Percentiles rank a stretch among this genome's conserved stretches.
These are phyloP conservation scores for Elaphurus davidianus DNA, from an alignment of 2,113 vertebrate genomes.

Conservation along the genomic window DNA sequence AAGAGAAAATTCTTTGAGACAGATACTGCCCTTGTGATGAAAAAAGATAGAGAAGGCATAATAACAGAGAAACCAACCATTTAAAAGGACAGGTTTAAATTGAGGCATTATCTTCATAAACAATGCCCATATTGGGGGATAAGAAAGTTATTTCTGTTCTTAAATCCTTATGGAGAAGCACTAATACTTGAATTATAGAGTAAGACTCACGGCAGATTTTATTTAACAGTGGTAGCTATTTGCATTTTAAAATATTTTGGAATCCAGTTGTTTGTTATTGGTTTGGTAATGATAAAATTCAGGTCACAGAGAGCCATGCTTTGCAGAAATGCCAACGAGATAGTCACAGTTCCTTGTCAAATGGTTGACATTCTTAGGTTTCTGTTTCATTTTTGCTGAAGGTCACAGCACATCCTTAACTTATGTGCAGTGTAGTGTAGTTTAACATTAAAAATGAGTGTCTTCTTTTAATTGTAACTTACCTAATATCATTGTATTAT, in stretches of 20 bases:
- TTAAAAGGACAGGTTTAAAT: slow-evolving; percentile 2
- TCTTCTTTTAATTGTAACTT: slow-evolving; percentile 51
- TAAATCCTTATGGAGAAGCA: background rate
- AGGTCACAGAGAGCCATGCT: background rate
- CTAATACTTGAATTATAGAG: background rate
- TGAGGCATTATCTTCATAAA: background rate
- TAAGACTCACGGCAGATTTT: background rate
- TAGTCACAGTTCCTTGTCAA: background rate
- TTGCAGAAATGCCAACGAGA: slow-evolving; percentile 2
- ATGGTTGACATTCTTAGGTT: background rate
- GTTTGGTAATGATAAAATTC: slow-evolving; percentile 14
- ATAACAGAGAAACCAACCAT: background rate
- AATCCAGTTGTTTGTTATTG: background rate
- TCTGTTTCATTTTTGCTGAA: background rate
- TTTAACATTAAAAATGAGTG: slow-evolving; percentile 4
- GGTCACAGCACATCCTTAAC: background rate
- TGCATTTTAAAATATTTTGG: slow-evolving; percentile 14
- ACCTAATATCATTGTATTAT: slow-evolving; percentile 44
- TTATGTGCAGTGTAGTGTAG: background rate
- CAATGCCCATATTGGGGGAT: background rate
- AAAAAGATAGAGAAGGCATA: background rate
- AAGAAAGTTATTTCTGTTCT: background rate
- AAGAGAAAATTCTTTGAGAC: background rate
- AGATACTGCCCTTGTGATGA: background rate
- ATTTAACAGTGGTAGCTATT: background rate